Evolutionary conservation across 1,140 invertebrate species (phyloP).

Genomic region (Brachionus paranguensis): DNA sequence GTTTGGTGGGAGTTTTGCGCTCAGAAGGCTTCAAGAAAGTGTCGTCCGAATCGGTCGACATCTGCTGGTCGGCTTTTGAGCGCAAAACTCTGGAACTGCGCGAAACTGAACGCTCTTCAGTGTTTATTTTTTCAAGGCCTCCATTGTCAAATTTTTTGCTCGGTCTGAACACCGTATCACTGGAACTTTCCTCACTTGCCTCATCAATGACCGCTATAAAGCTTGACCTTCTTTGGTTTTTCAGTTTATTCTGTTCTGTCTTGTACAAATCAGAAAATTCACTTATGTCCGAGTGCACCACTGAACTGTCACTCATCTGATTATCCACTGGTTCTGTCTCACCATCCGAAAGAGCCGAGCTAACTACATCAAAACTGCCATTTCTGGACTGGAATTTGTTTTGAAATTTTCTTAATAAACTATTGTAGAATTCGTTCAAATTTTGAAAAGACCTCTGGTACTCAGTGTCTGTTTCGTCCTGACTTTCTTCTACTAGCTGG

Average conservation of each 20-base stretch:
- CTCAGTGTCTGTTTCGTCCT: conserved; percentile 3
- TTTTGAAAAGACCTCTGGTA: neutral
- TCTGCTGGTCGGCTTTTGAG: neutral
- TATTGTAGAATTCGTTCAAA: neutral
- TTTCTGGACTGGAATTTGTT: neutral
- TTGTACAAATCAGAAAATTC: neutral
- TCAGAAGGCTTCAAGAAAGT: neutral
- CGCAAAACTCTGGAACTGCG: neutral
- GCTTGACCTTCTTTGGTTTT: neutral
- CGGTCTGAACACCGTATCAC: neutral
- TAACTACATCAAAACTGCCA: neutral
- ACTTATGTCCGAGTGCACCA: neutral
- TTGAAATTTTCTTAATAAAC: neutral
- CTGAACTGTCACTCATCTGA: neutral
- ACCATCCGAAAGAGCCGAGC: neutral
- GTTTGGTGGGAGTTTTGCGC: neutral
- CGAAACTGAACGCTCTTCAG: neutral
- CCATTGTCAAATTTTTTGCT: neutral
- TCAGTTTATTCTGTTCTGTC: neutral
- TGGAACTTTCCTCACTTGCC: neutral
- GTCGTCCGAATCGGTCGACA: neutral
- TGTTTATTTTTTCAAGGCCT: neutral
- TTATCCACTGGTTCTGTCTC: neutral
- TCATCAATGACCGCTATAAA: neutral
- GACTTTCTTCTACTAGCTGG: neutral